Conservation (phyloP, 2,113 vertebrate genomes). For the Tragulus kanchil region DNA sequence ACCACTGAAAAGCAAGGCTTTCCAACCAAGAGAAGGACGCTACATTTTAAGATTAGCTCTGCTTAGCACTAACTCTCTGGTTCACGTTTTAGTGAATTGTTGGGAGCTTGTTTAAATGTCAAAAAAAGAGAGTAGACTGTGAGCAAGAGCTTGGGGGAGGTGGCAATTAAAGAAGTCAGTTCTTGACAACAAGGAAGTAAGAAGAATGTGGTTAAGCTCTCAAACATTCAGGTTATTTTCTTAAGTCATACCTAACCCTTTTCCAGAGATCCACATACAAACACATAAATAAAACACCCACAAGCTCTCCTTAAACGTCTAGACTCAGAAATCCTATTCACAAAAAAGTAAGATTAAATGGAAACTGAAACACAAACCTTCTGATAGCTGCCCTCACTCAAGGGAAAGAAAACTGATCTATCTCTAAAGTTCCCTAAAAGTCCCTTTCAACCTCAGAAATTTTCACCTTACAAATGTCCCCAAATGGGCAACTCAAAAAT, state of each 20-base stretch:
- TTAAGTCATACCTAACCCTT: not conserved
- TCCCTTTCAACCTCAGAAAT: slow-evolving; percentile 16
- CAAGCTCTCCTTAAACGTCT: not conserved
- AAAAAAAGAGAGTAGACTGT: not conserved
- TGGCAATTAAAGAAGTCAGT: not conserved
- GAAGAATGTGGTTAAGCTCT: slow-evolving; percentile 6
- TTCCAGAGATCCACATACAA: slow-evolving; percentile 24
- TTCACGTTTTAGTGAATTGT: not conserved
- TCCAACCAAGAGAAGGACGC: not conserved
- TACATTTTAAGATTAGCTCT: not conserved
- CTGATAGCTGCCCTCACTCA: slow-evolving; percentile 5
- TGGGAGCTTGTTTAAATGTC: not conserved
- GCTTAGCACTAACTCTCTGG: not conserved
- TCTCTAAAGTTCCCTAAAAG: not conserved
- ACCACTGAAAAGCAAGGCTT: slow-evolving; percentile 36
- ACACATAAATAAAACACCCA: slow-evolving; percentile 25
- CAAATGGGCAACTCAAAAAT: slow-evolving; percentile 42
- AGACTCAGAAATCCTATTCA: slow-evolving; percentile 40
- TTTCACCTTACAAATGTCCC: slow-evolving; percentile 27
- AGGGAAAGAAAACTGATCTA: not conserved
- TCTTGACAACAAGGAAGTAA: not conserved
- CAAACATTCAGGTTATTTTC: slow-evolving; percentile 20
- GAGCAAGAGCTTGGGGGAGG: not conserved
- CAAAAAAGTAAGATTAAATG: slow-evolving; percentile 21
- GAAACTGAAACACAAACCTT: not conserved